phyloP scores from a whole-genome alignment of 64 coral and sea anemone species.

The Porites australiensis region DNA sequence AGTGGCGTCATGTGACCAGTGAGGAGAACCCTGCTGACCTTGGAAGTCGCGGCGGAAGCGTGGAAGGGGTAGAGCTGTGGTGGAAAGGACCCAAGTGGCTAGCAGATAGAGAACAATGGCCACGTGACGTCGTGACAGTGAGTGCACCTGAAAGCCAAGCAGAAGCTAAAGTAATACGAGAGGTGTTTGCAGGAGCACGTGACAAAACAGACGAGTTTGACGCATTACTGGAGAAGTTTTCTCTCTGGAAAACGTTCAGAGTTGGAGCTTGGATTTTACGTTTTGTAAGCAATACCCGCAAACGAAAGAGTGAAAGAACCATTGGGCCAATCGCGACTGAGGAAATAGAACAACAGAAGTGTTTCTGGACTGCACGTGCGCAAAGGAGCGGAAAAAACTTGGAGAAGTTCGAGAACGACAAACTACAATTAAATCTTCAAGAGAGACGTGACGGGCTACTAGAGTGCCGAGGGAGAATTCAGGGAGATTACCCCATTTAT shows the following conservation, averaged over 20 bases:
- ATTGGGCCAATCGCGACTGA: neutral
- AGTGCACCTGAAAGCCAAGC: neutral
- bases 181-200: conserved; percentile 29
- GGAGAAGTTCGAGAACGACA: conserved; percentile 41
- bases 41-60: neutral
- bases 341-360: conserved; percentile 42
- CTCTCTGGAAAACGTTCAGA: conserved; percentile 19
- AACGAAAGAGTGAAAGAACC: neutral
- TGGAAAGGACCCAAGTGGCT: conserved; percentile 56
- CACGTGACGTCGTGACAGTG: conserved; percentile 1
- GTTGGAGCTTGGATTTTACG: conserved; percentile 1
- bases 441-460: neutral
- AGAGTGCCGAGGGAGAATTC: conserved; percentile 32
- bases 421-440: conserved; percentile 29
- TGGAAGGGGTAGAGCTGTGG: conserved; percentile 16
- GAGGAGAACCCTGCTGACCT: neutral
- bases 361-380: neutral
- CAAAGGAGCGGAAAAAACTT: neutral
- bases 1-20: neutral
- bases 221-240: conserved; percentile 16
- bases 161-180: conserved; percentile 13
- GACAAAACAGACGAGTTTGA: neutral
- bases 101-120: conserved; percentile 13
- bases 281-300: conserved; percentile 23
- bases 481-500: conserved; percentile 42